Percentiles rank a stretch among this genome's conserved stretches.
Evolutionary conservation across 2,888 invertebrate species (phyloP).

Genomic region (Listrodromus nycthemerus): DNA sequence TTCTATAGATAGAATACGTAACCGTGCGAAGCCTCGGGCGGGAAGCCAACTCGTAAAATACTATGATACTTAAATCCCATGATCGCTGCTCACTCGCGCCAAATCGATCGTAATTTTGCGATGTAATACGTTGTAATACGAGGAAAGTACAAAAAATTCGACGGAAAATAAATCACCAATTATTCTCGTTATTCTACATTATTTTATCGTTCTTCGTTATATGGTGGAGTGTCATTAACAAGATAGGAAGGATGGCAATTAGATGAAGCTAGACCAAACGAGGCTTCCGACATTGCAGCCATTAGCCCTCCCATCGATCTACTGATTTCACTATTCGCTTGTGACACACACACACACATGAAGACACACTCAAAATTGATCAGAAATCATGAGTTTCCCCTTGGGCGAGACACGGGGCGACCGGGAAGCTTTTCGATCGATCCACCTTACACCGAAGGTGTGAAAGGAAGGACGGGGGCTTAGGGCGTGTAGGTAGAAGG

Average conservation of each 20-base stretch:
- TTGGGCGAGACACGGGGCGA: not conserved
- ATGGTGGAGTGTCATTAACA: not conserved
- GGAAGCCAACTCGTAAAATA: conserved; percentile 44
- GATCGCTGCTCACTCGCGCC: conserved; percentile 13
- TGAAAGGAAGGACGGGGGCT: conserved; percentile 31
- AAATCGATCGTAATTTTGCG: not conserved
- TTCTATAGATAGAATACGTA: not conserved
- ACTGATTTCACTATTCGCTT: conserved; percentile 18
- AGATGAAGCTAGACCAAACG: conserved; percentile 41
- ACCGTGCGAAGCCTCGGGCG: conserved; percentile 34
- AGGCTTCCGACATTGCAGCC: not conserved
- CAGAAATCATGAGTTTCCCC: not conserved
- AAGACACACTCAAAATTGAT: not conserved
- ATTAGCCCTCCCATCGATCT: conserved; percentile 16
- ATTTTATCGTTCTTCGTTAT: not conserved
- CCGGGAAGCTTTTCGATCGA: not conserved
- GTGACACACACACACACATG: too few species aligned
- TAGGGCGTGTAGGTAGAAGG: conserved; percentile 41
- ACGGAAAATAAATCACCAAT: not conserved
- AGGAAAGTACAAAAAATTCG: not conserved
- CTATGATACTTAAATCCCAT: conserved; percentile 42
- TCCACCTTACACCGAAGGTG: conserved; percentile 37
- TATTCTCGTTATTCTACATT: not conserved
- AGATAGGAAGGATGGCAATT: conserved; percentile 24
- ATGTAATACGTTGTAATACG: not conserved